Percentiles rank a stretch among this genome's conserved stretches.
These are phyloP conservation scores for Willowsia nigromaculata DNA, from an alignment of 2,888 invertebrate genomes.

Conservation along the genomic window DNA sequence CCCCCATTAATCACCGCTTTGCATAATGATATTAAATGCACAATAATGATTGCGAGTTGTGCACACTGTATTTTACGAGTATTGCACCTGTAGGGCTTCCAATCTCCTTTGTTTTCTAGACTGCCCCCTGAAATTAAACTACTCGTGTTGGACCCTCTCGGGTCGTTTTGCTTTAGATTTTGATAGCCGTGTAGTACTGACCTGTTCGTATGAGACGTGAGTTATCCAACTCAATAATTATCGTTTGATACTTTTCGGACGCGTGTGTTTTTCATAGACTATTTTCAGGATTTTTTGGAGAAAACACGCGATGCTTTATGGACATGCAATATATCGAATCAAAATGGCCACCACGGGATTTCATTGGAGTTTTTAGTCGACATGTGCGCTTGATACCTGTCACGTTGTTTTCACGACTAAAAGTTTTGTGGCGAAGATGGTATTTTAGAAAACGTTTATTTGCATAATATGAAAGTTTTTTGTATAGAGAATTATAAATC, in stretches of 20 bases:
- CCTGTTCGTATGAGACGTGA: slow-evolving; percentile 11
- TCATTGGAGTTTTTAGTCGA: too few relatives aligned
- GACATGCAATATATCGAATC: slow-evolving; percentile 29
- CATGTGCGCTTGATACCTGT: too few relatives aligned
- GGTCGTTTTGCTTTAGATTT: not conserved
- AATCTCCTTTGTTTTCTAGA: not conserved
- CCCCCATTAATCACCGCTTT: slow-evolving; percentile 44
- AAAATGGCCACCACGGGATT: slow-evolving; percentile 38
- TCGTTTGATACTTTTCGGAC: not conserved
- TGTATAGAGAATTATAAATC: too few relatives aligned
- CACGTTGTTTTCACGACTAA: too few relatives aligned
- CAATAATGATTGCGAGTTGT: not conserved
- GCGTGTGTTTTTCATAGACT: not conserved
- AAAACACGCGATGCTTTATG: slow-evolving; percentile 18
- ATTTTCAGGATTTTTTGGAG: not conserved
- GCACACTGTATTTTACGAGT: not conserved
- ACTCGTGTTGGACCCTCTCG: slow-evolving; percentile 1
- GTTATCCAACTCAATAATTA: slow-evolving; percentile 9
- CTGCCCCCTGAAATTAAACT: slow-evolving; percentile 30
- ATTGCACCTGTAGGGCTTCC: slow-evolving; percentile 57
- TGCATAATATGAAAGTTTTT: too few relatives aligned
- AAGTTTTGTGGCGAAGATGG: too few relatives aligned
- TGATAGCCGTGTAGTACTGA: not conserved
- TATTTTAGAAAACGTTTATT: too few relatives aligned
- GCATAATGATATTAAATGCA: slow-evolving; percentile 31